phyloP scores from a whole-genome alignment of 1,140 invertebrate species.

The Drepana arcuata region DNA sequence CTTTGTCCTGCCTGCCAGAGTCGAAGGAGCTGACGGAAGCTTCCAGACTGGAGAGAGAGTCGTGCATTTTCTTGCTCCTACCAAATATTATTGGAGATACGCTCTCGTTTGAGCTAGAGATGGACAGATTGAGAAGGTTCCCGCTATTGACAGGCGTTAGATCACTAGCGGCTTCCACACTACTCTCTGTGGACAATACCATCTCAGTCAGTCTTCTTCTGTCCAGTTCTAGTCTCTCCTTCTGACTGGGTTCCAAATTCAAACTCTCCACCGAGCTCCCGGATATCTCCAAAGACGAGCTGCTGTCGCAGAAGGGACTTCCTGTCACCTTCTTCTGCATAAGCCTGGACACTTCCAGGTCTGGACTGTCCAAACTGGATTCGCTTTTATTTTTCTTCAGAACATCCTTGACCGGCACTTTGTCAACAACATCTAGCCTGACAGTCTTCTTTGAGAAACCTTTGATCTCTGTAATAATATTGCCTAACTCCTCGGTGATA shows the following conservation, averaged over 20 bases:
- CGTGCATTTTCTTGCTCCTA: slow-evolving; percentile 57
- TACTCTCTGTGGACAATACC: slow-evolving; percentile 42
- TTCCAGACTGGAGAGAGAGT: slow-evolving; percentile 64
- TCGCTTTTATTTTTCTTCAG: slow-evolving; percentile 70
- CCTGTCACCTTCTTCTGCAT: slow-evolving; percentile 43
- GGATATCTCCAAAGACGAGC: slow-evolving; percentile 64
- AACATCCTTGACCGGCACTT: too few species aligned
- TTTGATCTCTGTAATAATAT: slow-evolving; percentile 48
- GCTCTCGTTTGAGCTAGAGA: slow-evolving; percentile 67
- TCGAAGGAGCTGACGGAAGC: slow-evolving; percentile 65
- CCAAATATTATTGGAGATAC: slow-evolving; percentile 66
- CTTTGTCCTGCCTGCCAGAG: slow-evolving; percentile 46
- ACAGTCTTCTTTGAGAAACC: slow-evolving; percentile 28
- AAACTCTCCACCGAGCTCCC: slow-evolving; percentile 65
- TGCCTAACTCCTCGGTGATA: slow-evolving; percentile 41
- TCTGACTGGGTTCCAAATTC: slow-evolving; percentile 25
- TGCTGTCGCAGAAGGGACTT: slow-evolving; percentile 60
- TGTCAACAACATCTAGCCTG: too few species aligned
- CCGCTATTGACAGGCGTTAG: slow-evolving; percentile 45
- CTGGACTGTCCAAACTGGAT: slow-evolving; percentile 66
- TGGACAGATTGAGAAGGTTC: slow-evolving; percentile 51
- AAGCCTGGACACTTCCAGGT: slow-evolving; percentile 65
- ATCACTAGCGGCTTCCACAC: slow-evolving; percentile 56
- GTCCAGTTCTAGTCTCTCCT: slow-evolving; percentile 21
- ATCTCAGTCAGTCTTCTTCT: slow-evolving; percentile 31